Evolutionary conservation across 2,113 vertebrate genomes (phyloP).

Genomic region (Silurus glanis): DNA sequence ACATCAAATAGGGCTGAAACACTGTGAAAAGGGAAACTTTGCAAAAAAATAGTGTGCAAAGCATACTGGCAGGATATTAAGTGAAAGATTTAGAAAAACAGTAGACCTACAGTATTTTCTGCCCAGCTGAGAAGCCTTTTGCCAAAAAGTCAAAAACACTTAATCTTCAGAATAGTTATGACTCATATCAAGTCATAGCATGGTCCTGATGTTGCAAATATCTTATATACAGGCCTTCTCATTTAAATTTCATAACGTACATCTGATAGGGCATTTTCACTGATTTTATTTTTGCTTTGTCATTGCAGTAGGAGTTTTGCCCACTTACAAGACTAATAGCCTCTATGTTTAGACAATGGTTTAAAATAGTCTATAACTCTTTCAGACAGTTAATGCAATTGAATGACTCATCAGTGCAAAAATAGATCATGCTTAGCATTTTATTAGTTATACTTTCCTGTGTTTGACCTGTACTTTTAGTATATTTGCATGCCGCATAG

Average conservation of each 20-base stretch:
- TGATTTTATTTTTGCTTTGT: background rate
- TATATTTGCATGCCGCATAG: slow-evolving; percentile 7
- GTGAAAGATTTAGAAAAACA: background rate
- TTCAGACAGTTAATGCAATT: slow-evolving; percentile 25
- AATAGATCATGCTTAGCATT: slow-evolving; percentile 1
- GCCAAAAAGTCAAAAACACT: background rate
- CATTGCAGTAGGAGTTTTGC: slow-evolving; percentile 26
- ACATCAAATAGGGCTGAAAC: background rate
- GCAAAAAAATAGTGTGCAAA: background rate
- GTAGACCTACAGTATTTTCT: background rate
- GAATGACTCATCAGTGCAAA: slow-evolving; percentile 15
- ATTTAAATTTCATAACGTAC: background rate
- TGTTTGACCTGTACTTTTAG: slow-evolving; percentile 9
- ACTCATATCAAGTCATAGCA: background rate
- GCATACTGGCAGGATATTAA: background rate
- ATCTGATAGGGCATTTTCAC: background rate
- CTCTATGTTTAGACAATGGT: slow-evolving; percentile 15
- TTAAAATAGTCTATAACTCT: background rate
- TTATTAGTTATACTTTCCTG: slow-evolving; percentile 12
- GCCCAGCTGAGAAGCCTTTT: background rate
- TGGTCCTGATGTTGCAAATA: background rate
- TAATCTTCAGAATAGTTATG: background rate
- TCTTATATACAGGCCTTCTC: background rate
- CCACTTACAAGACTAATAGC: slow-evolving; percentile 18
- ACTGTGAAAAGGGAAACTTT: background rate